Evolutionary conservation across 2,888 invertebrate species (phyloP), one percentile per base, ranked within the genome.

Genomic region (Idaea straminata): DNA sequence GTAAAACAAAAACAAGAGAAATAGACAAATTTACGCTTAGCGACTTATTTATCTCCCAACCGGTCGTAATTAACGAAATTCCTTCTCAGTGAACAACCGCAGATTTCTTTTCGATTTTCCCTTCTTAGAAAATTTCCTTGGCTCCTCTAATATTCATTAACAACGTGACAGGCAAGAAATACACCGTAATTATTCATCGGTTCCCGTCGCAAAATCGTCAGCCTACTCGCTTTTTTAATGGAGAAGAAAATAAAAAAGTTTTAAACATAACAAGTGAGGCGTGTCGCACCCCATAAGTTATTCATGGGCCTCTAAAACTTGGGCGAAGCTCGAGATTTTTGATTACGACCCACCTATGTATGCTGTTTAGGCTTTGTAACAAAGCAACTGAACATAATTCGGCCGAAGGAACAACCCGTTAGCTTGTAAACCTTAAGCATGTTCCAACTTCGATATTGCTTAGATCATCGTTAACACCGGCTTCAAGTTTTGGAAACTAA

Each of bases 131-230:
- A 72, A 74, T 69, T 67, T 69, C 66, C 63, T 62, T 47, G 59
- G 64, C 84, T 83, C 80, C 83, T 88, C 83, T 86, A 85, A 89
- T 90, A 91, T 91, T 92, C 90, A 92, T 92, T 92, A 91, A 80
- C 76, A 75, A 79, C 85, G 87, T 91, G 92, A 91, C 91, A 86
- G 84, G 88, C 89, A 88, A 90, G 87, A 92, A 90, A 89, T 88
- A 87, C 83, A 83, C 74, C 70, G 82, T 91, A 92, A 92, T 92
- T 92, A 92, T 92, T 92, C 92, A 91, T 89, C 83, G 83, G 79
- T 75, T 76, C 82, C 47, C 84, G 86, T 84, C 85, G 87, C 84
- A 84, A 87, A 88, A 89, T 91, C 88, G 88, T 83, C 88, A 86
- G 87, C 77, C 78, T 74, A 75, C 77, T 80, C 82, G 76, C 70